These are phyloP conservation scores for Gymnogyps californianus DNA, from an alignment of 2,113 vertebrate genomes.

Conservation along the genomic window DNA sequence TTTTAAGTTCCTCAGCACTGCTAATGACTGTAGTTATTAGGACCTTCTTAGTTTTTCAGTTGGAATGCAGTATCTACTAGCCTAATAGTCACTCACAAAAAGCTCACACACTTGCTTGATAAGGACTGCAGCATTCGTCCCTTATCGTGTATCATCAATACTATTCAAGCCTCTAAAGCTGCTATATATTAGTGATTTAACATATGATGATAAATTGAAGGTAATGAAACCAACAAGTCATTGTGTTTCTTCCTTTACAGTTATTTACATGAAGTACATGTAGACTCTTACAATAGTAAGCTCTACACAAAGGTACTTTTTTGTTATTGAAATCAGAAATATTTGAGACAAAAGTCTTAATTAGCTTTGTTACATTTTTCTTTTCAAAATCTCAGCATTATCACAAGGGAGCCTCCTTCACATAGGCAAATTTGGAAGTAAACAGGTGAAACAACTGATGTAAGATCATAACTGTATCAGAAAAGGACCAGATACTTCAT, in stretches of 20 bases:
- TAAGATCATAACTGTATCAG: neutral
- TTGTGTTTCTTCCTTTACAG: neutral
- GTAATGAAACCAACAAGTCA: neutral
- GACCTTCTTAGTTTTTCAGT: neutral
- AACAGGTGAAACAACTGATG: neutral
- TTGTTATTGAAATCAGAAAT: neutral
- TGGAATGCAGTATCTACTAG: neutral
- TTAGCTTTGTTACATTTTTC: neutral
- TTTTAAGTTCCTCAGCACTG: neutral
- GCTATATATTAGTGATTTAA: neutral
- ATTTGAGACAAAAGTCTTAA: neutral
- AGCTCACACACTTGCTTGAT: neutral
- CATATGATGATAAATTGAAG: neutral
- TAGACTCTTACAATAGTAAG: neutral
- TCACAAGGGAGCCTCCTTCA: neutral
- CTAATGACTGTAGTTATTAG: neutral
- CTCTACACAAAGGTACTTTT: neutral
- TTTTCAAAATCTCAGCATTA: neutral
- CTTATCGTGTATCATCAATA: neutral
- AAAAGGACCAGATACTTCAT: neutral
- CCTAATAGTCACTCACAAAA: neutral
- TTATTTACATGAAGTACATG: neutral
- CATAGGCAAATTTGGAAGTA: neutral
- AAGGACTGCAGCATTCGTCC: neutral
- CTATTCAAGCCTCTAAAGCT: neutral